These are phyloP conservation scores for Brachionus rotundiformis DNA, from an alignment of 1,140 invertebrate genomes.

Conservation along the genomic window DNA sequence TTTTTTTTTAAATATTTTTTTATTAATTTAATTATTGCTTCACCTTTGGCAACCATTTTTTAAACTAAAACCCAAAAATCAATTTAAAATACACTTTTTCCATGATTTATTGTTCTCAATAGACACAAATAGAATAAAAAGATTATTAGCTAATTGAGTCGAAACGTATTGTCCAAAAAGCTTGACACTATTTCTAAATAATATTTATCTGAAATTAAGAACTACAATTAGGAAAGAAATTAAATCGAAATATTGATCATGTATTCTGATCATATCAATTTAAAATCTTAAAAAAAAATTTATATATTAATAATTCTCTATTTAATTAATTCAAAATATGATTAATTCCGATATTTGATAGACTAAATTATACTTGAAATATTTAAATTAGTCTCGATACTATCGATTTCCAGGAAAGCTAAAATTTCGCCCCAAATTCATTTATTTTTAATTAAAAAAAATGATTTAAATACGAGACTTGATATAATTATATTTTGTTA, in stretches of 20 bases:
- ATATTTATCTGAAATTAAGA: conserved; percentile 8
- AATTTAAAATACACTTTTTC: too few relatives aligned
- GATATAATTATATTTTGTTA: neutral
- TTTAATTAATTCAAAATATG: conserved; percentile 12
- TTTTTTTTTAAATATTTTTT: too few relatives aligned
- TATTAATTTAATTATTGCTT: too few relatives aligned
- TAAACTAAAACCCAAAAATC: too few relatives aligned
- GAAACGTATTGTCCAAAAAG: conserved; percentile 1
- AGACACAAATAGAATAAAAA: too few relatives aligned
- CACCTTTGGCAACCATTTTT: too few relatives aligned
- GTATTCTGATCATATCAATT: neutral
- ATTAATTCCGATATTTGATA: conserved; percentile 15
- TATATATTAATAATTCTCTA: too few relatives aligned
- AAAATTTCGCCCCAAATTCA: conserved; percentile 1
- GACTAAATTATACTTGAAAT: conserved; percentile 21
- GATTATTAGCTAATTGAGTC: neutral
- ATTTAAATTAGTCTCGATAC: conserved; percentile 11
- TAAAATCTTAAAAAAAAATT: neutral
- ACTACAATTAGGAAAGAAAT: neutral
- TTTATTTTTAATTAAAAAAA: conserved; percentile 24
- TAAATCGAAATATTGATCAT: neutral
- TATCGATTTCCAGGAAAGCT: conserved; percentile 17
- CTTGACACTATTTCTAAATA: neutral
- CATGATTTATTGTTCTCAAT: neutral
- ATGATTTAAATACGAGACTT: conserved; percentile 6